A percentile compares a stretch with the other conserved stretches of the same genome.
Evolutionary conservation across 2,888 invertebrate species (phyloP).

Genomic region (Pyrocoelia pectoralis): DNA sequence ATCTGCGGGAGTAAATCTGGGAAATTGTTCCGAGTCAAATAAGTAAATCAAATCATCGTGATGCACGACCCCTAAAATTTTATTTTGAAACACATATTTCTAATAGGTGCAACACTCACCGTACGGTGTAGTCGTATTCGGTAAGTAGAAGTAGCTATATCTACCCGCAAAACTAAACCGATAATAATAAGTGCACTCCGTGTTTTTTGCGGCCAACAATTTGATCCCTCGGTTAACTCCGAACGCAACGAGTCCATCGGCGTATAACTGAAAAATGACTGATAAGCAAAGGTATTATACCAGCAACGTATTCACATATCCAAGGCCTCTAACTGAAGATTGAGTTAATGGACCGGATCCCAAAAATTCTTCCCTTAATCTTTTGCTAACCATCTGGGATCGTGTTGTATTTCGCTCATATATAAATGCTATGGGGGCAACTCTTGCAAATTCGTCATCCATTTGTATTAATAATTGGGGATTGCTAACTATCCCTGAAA

Average conservation of each 20-base stretch:
- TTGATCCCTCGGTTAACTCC: conserved; percentile 68
- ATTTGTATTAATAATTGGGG: conserved; percentile 63
- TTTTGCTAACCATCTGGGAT: conserved; percentile 62
- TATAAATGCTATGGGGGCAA: conserved; percentile 72
- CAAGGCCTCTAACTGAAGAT: conserved; percentile 55
- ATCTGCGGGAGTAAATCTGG: conserved; percentile 51
- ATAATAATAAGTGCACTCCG: conserved; percentile 68
- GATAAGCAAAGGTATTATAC: too few relatives aligned
- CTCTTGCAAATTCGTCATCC: conserved; percentile 67
- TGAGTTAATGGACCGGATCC: conserved; percentile 57
- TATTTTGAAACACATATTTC: not conserved
- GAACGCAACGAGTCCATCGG: conserved; percentile 68
- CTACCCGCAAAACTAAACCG: conserved; percentile 69
- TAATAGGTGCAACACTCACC: conserved; percentile 32
- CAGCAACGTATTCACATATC: conserved; percentile 55
- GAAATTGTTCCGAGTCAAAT: conserved; percentile 51
- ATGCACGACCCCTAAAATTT: conserved; percentile 55
- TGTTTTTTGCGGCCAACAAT: conserved; percentile 65
- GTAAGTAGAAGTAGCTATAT: conserved; percentile 65
- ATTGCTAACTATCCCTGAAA: conserved; percentile 55
- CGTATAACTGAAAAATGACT: conserved; percentile 63
- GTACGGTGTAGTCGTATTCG: conserved; percentile 57
- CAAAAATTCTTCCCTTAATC: conserved; percentile 64
- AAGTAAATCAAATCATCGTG: conserved; percentile 63
- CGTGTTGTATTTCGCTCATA: conserved; percentile 66